These are phyloP conservation scores for Scrobipalpa atriplicella DNA, from an alignment of 2,888 invertebrate species.

Conservation along the genomic window DNA sequence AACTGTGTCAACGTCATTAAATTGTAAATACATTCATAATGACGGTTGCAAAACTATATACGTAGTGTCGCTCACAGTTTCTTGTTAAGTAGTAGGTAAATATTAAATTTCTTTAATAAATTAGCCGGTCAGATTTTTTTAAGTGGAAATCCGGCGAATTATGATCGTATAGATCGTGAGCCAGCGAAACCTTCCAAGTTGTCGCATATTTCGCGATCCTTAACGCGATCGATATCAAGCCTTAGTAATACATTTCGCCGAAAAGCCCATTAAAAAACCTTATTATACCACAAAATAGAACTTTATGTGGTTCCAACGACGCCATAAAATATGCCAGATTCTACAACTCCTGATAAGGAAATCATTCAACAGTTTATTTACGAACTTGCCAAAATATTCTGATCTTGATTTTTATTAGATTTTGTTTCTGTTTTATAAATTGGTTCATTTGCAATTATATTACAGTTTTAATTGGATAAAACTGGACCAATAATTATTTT, in stretches of 20 bases:
- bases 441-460: conserved; percentile 19
- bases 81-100: not conserved
- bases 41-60: too few relatives aligned
- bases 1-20: too few relatives aligned
- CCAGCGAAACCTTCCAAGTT: conserved; percentile 54
- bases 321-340: conserved; percentile 16
- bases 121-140: conserved; percentile 32
- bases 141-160: conserved; percentile 41
- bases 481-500: conserved; percentile 1
- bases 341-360: conserved; percentile 17
- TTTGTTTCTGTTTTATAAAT: conserved; percentile 15
- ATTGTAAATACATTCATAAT: too few relatives aligned
- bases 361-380: conserved; percentile 11
- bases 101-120: not conserved
- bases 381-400: not conserved
- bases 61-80: too few relatives aligned
- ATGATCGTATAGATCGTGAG: conserved; percentile 44
- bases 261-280: conserved; percentile 43
- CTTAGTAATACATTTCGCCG: conserved; percentile 48
- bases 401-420: not conserved
- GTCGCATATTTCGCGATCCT: conserved; percentile 52
- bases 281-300: conserved; percentile 27
- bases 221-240: conserved; percentile 48
- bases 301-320: conserved; percentile 19
- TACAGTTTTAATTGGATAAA: conserved; percentile 18